Conservation (phyloP, 2,888 invertebrate species). For the Drepana falcataria region DNA sequence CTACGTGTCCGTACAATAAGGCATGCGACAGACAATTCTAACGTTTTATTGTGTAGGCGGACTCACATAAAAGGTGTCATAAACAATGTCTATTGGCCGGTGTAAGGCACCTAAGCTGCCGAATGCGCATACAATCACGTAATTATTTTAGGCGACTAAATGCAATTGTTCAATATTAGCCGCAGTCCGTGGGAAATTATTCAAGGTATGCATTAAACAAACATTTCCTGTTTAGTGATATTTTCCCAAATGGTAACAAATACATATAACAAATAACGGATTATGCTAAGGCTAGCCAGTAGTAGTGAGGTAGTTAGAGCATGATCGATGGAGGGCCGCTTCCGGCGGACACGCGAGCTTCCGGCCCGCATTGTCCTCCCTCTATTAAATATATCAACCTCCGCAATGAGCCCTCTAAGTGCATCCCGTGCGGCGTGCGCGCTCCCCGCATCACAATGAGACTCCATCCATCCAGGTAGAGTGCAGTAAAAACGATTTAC, state of each 20-base stretch:
- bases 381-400: slow-evolving; percentile 35
- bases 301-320: slow-evolving; percentile 7
- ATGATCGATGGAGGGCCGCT: slow-evolving; percentile 52
- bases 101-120: slow-evolving; percentile 57
- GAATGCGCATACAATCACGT: slow-evolving; percentile 69
- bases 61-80: slow-evolving; percentile 58
- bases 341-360: slow-evolving; percentile 68
- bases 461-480: neutral
- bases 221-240: slow-evolving; percentile 40
- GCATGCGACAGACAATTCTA: slow-evolving; percentile 46
- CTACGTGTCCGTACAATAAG: slow-evolving; percentile 64
- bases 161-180: slow-evolving; percentile 57
- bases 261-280: neutral
- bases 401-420: slow-evolving; percentile 38
- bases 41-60: slow-evolving; percentile 61
- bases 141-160: slow-evolving; percentile 59
- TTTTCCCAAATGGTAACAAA: neutral
- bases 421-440: slow-evolving; percentile 19
- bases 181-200: slow-evolving; percentile 59
- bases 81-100: slow-evolving; percentile 56
- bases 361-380: slow-evolving; percentile 61
- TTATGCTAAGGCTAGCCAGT: neutral
- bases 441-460: slow-evolving; percentile 25
- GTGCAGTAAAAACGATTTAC: no score
- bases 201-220: slow-evolving; percentile 27